These are phyloP conservation scores for Istiophorus platypterus DNA, from an alignment of 2,113 vertebrate species.

Conservation along the genomic window DNA sequence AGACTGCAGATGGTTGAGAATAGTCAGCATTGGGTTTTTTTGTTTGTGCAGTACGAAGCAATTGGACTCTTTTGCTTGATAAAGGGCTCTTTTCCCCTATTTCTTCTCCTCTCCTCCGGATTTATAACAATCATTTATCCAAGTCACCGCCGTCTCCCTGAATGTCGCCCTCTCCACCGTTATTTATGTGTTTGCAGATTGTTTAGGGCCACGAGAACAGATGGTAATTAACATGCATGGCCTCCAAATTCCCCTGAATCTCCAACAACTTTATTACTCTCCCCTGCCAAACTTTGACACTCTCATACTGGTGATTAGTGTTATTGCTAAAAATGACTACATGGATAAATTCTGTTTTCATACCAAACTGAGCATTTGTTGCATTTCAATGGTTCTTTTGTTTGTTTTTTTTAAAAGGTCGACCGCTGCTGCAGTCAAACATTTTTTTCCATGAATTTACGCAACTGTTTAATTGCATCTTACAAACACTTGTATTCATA, in stretches of 20 bases:
- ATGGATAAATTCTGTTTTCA: slow-evolving; percentile 5
- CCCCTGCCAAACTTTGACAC: slow-evolving; percentile 19
- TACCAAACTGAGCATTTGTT: slow-evolving; percentile 36
- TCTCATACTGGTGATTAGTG: not conserved
- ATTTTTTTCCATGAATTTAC: not conserved
- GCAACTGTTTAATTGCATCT: not conserved
- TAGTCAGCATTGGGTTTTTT: not conserved
- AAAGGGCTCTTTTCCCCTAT: not conserved
- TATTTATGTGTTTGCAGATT: slow-evolving; percentile 49
- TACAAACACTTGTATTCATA: not conserved
- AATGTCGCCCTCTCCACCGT: slow-evolving; percentile 12
- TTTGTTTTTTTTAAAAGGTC: not conserved
- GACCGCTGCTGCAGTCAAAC: not conserved
- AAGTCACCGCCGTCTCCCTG: not conserved
- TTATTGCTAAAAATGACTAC: not conserved
- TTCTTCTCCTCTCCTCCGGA: not conserved
- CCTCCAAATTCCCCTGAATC: slow-evolving; percentile 47
- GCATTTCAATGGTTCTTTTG: too few relatives aligned
- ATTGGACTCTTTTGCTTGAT: not conserved
- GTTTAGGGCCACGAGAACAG: slow-evolving; percentile 44
- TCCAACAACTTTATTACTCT: slow-evolving; percentile 8
- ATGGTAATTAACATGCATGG: slow-evolving; percentile 55
- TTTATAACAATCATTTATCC: not conserved
- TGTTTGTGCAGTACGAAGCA: not conserved
- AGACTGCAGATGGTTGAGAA: not conserved